phyloP scores from a whole-genome alignment of 2,888 invertebrate species.

The Boloria selene region DNA sequence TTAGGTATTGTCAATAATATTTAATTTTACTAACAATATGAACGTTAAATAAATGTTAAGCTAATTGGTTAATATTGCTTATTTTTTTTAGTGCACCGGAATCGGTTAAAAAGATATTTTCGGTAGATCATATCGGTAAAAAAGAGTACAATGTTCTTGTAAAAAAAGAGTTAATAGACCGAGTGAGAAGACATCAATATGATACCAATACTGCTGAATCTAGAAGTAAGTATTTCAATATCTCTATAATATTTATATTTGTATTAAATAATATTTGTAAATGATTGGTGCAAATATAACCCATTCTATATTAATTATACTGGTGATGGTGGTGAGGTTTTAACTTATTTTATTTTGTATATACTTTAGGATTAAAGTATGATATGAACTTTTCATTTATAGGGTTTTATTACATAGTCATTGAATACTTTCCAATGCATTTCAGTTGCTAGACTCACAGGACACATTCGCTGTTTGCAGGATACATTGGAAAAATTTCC shows the following conservation, averaged over 20 bases:
- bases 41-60: too few relatives aligned
- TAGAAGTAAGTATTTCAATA: conserved; percentile 78
- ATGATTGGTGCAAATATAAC: neutral
- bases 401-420: too few relatives aligned
- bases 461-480: conserved; percentile 87
- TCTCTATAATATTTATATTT: neutral
- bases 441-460: conserved; percentile 90
- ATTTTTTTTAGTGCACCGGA: conserved; percentile 85
- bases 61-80: too few relatives aligned
- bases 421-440: conserved; percentile 37
- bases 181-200: conserved; percentile 86
- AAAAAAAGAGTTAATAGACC: conserved; percentile 78
- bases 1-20: neutral
- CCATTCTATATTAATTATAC: too few relatives aligned
- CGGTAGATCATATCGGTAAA: conserved; percentile 85
- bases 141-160: conserved; percentile 78
- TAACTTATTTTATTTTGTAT: too few relatives aligned
- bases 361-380: too few relatives aligned
- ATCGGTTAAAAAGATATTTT: conserved; percentile 86
- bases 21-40: too few relatives aligned
- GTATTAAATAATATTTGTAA: neutral
- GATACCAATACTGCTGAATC: conserved; percentile 88
- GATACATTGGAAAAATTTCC: conserved; percentile 82
- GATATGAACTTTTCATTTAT: too few relatives aligned
- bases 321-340: too few relatives aligned